Conservation (phyloP, 2,888 invertebrate genomes). For the Metallyticus violacea region DNA sequence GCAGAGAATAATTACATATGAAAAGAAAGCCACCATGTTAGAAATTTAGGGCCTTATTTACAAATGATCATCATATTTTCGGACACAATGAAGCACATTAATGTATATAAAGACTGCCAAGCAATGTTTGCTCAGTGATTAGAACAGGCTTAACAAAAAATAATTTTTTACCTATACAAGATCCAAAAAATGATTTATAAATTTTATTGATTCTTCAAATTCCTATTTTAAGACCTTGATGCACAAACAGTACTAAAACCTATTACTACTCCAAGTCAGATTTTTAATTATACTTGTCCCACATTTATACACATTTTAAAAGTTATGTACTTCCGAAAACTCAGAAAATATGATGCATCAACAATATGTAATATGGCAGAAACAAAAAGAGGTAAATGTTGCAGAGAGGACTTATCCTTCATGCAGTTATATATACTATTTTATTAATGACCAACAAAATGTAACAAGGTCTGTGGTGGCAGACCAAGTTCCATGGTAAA, state of each 20-base stretch:
- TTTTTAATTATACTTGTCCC: too few species aligned
- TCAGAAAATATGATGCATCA: neutral
- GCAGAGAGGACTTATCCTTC: neutral
- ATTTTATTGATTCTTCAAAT: too few species aligned
- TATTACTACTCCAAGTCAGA: too few species aligned
- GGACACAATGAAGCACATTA: neutral
- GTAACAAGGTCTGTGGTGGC: neutral
- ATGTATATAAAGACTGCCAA: neutral
- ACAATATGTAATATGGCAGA: neutral
- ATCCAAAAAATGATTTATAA: too few species aligned
- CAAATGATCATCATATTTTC: neutral
- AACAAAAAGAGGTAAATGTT: neutral
- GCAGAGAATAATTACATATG: too few species aligned
- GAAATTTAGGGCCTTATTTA: neutral
- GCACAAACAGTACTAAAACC: too few species aligned
- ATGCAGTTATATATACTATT: neutral
- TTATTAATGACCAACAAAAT: neutral
- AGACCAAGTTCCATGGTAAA: too few species aligned
- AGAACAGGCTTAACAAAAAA: neutral
- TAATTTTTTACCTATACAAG: neutral
- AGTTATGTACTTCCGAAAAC: neutral
- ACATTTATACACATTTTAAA: too few species aligned
- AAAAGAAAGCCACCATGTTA: neutral
- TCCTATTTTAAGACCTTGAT: too few species aligned
- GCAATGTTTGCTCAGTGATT: neutral